Percentiles rank a stretch among this genome's conserved stretches.
phyloP scores from a whole-genome alignment of 1,140 invertebrate species.

The Anagrus nilaparvatae region DNA sequence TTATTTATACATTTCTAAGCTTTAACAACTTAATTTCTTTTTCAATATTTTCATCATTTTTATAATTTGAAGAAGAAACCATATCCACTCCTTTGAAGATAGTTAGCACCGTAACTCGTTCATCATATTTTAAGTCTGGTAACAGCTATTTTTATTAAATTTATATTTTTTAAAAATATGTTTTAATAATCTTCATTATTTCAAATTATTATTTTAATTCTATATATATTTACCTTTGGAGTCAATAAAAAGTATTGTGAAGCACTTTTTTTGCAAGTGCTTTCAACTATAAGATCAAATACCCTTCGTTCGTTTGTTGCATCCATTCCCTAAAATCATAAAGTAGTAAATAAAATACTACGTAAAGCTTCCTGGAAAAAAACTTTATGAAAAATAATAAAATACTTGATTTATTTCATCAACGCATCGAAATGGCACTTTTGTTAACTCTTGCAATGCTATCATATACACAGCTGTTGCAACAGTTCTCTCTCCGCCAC shows the following conservation, averaged over 20 bases:
- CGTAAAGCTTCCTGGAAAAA: no score
- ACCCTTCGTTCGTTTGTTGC: constrained; percentile 78
- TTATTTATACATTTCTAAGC: no score
- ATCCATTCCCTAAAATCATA: constrained; percentile 73
- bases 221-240: no score
- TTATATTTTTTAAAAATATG: no score
- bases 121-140: constrained; percentile 45
- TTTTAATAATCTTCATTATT: no score
- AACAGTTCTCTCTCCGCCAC: constrained; percentile 90
- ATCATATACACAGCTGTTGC: constrained; percentile 87
- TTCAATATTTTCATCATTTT: constrained; percentile 20
- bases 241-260: constrained; percentile 89
- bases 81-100: constrained; percentile 47
- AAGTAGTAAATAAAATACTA: no score
- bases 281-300: constrained; percentile 75
- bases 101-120: constrained; percentile 47
- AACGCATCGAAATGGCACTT: constrained; percentile 85
- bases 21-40: no score
- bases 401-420: constrained; percentile 92
- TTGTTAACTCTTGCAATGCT: constrained; percentile 73
- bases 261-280: constrained; percentile 45
- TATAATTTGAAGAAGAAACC: constrained; percentile 22
- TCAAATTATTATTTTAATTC: no score
- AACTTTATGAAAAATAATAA: no score
- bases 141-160: no score